These are phyloP conservation scores for Trididemnum nubilum DNA, from an alignment of 23 tunicate genomes.

Conservation along the genomic window DNA sequence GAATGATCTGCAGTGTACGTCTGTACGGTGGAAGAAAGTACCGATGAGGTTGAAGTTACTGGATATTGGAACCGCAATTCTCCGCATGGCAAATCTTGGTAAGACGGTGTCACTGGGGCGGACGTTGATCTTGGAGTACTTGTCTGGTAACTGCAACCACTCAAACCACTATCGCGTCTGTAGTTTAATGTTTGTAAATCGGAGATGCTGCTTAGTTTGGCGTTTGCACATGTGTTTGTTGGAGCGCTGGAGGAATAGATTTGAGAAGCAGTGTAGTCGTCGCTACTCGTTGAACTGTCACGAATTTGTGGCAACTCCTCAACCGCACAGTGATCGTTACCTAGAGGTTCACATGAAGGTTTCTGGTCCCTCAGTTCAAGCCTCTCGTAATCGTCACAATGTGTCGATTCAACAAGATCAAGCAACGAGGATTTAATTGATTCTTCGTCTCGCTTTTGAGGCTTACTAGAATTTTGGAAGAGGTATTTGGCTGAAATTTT, in stretches of 20 bases:
- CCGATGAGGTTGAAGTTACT: neutral
- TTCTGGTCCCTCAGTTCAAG: neutral
- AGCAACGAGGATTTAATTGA: neutral
- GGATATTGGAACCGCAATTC: slow-evolving; percentile 21
- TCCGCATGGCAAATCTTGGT: neutral
- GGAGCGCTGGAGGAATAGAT: neutral
- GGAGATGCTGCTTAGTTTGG: neutral
- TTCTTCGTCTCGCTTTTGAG: neutral
- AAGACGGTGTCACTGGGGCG: slow-evolving; percentile 57
- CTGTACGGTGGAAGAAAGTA: too few relatives aligned
- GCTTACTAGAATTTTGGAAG: neutral
- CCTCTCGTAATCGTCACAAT: neutral
- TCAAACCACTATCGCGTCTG: slow-evolving; percentile 74
- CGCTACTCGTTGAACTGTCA: neutral
- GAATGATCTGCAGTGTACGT: too few relatives aligned
- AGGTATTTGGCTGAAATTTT: neutral
- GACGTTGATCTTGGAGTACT: slow-evolving; percentile 30
- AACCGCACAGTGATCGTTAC: neutral
- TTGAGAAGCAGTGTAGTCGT: neutral
- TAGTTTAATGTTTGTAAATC: slow-evolving; percentile 20
- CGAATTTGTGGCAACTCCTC: neutral
- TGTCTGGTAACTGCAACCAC: slow-evolving; percentile 49
- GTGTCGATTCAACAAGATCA: neutral
- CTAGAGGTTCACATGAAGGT: neutral
- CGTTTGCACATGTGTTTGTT: neutral